Conservation (phyloP, 1,140 invertebrate genomes). For the Popillia japonica region DNA sequence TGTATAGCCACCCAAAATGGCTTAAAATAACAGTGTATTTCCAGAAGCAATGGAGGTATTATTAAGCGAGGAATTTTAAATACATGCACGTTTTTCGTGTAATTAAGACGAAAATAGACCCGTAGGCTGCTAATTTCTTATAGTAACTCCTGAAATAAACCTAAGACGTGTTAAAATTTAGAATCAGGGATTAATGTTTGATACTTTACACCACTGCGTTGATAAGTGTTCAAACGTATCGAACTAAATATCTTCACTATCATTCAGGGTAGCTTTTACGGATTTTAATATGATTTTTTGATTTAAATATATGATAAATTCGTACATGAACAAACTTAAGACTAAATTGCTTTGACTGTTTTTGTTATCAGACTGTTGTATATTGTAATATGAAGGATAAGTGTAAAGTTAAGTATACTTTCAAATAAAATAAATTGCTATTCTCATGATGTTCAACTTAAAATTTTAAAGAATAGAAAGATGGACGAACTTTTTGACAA, state of each 20-base stretch:
- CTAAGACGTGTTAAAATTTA: slow-evolving; percentile 7
- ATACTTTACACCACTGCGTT: neutral
- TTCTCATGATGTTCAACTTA: no score
- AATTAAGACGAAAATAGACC: slow-evolving; percentile 1
- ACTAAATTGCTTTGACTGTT: no score
- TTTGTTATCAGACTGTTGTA: no score
- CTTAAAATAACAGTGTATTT: slow-evolving; percentile 2
- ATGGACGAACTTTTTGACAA: no score
- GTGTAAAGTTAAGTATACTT: no score
- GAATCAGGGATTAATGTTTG: neutral
- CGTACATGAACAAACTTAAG: no score
- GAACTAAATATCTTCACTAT: neutral
- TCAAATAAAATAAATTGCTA: no score
- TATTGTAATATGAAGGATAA: no score
- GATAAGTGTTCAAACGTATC: neutral
- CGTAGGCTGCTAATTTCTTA: neutral
- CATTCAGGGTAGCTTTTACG: no score
- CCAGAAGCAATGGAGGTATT: neutral
- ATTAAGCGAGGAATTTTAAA: neutral
- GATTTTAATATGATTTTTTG: no score
- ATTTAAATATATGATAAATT: no score
- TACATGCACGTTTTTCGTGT: neutral
- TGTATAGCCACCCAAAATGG: neutral
- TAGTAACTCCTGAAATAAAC: neutral
- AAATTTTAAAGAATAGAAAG: no score